phyloP scores from a whole-genome alignment of 1,140 invertebrate species.

The Mizuhopecten yessoensis region DNA sequence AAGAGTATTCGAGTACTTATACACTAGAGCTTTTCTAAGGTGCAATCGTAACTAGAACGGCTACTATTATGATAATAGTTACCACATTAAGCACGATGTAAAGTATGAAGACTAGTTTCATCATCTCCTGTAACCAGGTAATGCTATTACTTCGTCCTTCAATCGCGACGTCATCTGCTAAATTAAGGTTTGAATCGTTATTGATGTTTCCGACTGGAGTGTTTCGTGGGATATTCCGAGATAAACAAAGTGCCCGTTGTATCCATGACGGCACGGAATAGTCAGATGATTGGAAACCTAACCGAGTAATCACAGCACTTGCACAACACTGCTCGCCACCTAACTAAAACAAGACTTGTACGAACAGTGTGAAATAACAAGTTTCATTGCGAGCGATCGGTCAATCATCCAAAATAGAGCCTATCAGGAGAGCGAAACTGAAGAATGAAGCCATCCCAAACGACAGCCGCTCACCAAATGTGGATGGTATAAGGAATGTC shows the following conservation, averaged over 20 bases:
- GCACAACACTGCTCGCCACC: not conserved
- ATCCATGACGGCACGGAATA: not conserved
- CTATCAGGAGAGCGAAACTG: not conserved
- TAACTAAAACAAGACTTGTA: not conserved
- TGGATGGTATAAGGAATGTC: not conserved
- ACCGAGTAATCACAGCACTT: not conserved
- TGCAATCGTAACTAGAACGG: not conserved
- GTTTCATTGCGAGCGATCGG: not conserved
- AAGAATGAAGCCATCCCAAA: slow-evolving; percentile 3
- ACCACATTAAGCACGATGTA: not conserved
- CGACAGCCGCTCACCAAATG: not conserved
- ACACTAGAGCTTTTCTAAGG: not conserved
- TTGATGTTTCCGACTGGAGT: not conserved
- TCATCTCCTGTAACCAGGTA: not conserved
- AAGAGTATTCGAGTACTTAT: too few relatives aligned
- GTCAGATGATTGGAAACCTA: not conserved
- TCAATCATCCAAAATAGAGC: not conserved
- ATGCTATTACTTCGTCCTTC: not conserved
- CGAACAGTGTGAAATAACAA: not conserved
- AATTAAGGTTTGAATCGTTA: not conserved
- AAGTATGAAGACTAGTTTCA: not conserved
- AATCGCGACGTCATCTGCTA: not conserved
- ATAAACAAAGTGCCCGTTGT: not conserved
- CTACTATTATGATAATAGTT: not conserved
- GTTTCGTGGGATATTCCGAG: not conserved